Evolutionary conservation across 2,113 vertebrate genomes (phyloP), one percentile per base, ranked within the genome.

Genomic region (Halichoeres trimaculatus): DNA sequence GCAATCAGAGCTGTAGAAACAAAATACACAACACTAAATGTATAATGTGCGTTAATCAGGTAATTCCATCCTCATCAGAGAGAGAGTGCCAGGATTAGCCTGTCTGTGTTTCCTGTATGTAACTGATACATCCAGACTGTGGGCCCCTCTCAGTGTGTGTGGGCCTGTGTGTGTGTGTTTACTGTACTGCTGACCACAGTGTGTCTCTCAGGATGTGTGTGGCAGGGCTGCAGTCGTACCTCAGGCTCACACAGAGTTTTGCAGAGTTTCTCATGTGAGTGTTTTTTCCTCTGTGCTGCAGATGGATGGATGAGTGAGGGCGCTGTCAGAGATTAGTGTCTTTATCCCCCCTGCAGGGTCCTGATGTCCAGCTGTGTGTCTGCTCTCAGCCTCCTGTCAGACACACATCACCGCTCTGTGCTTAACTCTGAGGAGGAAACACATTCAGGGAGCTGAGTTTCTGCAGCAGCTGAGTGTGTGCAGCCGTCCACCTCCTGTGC

Each of bases 321-420:
- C 7, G 16, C 14, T 45, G 14, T 45, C 43, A 30, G 30, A 52
- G 74, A 83, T 78, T 74, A 78, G 59, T 52, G 38, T 34, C 34
- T n/a, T 30, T 36, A 26, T 23, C 52, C 53, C 30, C 58, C 45
- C 47, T 41, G 53, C 53, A 20, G 45, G 36, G 52, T 51, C 62
- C 56, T 66, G 55, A 30, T 60, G 70, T 81, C 62, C 52, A 56
- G 41, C 24, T 40, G 38, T 10, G 38, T 6, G 3, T 30, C 30
- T 30, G 30, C 30, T 30, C 30, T 30, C 30, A 30, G 30, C 30
- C 30, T 30, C 30, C 30, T 30, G 30, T 30, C 30, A 30, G 30
- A 30, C 30, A 30, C 30, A 30, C 30, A 3, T 30, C 30, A 30
- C 30, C 30, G 6, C 6, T 30, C 3, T 30, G 30, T 30, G 30